These are phyloP conservation scores for Erynnis tages DNA, from an alignment of 2,888 invertebrate genomes.

Conservation along the genomic window DNA sequence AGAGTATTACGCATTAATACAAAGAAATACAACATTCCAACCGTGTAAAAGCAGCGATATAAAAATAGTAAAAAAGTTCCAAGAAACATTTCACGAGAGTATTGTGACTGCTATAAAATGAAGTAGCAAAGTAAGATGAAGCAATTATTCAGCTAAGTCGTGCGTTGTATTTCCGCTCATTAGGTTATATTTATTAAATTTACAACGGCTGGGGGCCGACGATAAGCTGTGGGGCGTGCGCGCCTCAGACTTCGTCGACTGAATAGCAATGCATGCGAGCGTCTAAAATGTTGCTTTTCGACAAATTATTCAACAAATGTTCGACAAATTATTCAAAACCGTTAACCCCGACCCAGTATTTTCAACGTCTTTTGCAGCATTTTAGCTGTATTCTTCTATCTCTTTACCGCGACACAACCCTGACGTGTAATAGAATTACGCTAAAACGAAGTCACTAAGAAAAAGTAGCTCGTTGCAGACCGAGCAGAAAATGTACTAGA, in stretches of 20 bases:
- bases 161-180: slow-evolving; percentile 80
- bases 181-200: slow-evolving; percentile 81
- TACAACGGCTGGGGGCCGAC: slow-evolving; percentile 75
- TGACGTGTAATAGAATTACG: slow-evolving; percentile 53
- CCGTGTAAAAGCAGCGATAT: too few relatives aligned
- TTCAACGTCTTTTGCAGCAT: slow-evolving; percentile 41
- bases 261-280: slow-evolving; percentile 75
- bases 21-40: too few relatives aligned
- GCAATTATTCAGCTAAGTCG: slow-evolving; percentile 76
- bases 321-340: slow-evolving; percentile 45
- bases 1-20: too few relatives aligned
- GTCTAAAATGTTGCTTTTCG: slow-evolving; percentile 63
- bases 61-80: neutral
- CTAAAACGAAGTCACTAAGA: slow-evolving; percentile 45
- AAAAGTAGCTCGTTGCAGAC: slow-evolving; percentile 43
- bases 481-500: slow-evolving; percentile 40
- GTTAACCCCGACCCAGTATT: slow-evolving; percentile 25
- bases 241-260: slow-evolving; percentile 65
- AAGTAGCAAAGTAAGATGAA: slow-evolving; percentile 54
- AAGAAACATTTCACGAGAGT: neutral
- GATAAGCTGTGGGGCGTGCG: slow-evolving; percentile 78
- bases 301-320: slow-evolving; percentile 1
- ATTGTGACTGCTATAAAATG: slow-evolving; percentile 8
- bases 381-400: slow-evolving; percentile 43
- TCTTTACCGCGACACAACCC: slow-evolving; percentile 43